Base-by-base conservation (phyloP, 1,140 invertebrate genomes). In the Aporrectodea caliginosa region DNA sequence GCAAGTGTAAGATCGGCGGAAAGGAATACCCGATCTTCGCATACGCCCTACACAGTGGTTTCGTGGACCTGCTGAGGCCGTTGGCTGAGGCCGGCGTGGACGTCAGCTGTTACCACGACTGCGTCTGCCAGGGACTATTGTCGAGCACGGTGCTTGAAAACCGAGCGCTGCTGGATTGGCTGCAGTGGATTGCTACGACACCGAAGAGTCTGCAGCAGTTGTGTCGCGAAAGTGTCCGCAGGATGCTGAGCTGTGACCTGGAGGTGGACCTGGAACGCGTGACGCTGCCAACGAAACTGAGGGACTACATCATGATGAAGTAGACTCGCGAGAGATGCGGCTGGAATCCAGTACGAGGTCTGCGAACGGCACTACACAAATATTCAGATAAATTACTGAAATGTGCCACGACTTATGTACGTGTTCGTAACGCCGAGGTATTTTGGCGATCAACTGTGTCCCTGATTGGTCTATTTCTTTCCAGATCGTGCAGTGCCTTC, bases 81-180 rank as follows among this genome's bases (percentile, higher is more conserved):
- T 33, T 75, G 73, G 33, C 43, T 33, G 33, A 1, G 30, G 73
- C 73, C 29, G 73, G 73, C 30, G 43, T 27, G 12, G 73, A 75
- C 12, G 73, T 75, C 2, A 22, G 27, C 30, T 75, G 73, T 22
- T 75, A 35, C 73, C 73, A 58, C 43, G 6, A 22, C 6, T 58
- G 6, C 6, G 22, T 58, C 43, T 58, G 43, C 22, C 43, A 58
- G 43, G 43, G 43, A 58, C 22, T 58, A 22, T 6, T 58, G 6
- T 58, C 43, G 43, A 58, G 43, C 43, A 58, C 43, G 43, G 22
- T 58, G 6, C 43, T 58, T 58, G 43, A 58, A 58, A 58, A 58
- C 43, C 43, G 6, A 22, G 43, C 6, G 43, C 6, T 58, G 6
- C 22, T 58, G 43, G 6, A 12, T 58, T 58, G 43, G 43, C 43